Percentiles rank a stretch among this genome's conserved stretches.
Evolutionary conservation across 2,113 vertebrate species (phyloP).

Genomic region (Erythrolamprus reginae): DNA sequence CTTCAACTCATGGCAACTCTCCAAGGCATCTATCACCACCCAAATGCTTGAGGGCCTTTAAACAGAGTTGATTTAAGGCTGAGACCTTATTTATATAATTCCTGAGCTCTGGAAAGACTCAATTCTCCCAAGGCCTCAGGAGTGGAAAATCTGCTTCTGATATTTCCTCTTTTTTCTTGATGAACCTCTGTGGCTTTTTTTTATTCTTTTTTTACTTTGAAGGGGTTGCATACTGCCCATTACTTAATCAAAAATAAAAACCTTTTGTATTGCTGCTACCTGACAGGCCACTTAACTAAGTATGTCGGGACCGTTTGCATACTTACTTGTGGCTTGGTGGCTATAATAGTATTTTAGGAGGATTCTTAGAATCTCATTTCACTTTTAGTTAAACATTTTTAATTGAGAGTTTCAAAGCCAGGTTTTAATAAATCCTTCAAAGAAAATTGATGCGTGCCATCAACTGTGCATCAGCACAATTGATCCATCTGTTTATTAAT

Average conservation of each 20-base stretch:
- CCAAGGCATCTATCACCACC: not conserved
- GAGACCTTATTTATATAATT: not conserved
- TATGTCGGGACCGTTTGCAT: not conserved
- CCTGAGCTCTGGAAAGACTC: not conserved
- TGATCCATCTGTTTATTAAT: not conserved
- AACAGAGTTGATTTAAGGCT: not conserved
- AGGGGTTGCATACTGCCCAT: not conserved
- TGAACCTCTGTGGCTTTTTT: not conserved
- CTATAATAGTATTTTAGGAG: not conserved
- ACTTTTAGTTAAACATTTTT: not conserved
- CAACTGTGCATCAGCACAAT: not conserved
- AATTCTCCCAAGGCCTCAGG: not conserved
- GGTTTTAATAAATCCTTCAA: not conserved
- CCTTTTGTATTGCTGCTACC: not conserved
- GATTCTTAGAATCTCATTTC: not conserved
- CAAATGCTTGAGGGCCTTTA: not conserved
- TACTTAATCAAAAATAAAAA: not conserved
- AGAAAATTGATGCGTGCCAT: not conserved
- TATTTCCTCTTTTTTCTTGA: not conserved
- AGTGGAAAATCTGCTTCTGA: not conserved
- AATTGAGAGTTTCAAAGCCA: not conserved
- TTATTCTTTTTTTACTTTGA: not conserved
- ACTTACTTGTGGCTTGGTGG: not conserved
- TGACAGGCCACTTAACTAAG: not conserved
- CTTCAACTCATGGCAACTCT: not conserved